These are phyloP conservation scores for Masticophis lateralis DNA, from an alignment of 2,797 vertebrate species.

Conservation along the genomic window DNA sequence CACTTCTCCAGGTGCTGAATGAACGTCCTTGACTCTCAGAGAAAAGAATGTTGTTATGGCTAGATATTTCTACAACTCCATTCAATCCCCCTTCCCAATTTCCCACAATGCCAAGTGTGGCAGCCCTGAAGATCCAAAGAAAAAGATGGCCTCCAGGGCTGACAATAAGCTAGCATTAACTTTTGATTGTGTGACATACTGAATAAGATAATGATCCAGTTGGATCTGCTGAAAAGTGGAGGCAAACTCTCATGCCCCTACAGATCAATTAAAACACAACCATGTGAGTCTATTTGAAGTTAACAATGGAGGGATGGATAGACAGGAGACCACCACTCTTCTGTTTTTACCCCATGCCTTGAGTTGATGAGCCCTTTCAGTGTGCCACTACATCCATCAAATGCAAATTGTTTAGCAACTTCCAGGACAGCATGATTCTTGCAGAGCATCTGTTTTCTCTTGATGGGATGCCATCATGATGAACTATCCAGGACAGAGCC, in stretches of 20 bases:
- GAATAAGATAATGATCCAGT: not conserved
- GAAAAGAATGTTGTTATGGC: too few species aligned
- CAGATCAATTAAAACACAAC: not conserved
- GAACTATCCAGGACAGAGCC: constrained; percentile 42
- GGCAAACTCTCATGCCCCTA: too few species aligned
- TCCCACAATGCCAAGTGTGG: too few species aligned
- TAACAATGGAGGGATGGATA: not conserved
- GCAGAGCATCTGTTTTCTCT: constrained; percentile 60
- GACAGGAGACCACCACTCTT: not conserved
- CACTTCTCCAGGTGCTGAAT: too few species aligned
- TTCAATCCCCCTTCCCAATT: too few species aligned
- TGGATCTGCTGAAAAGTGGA: not conserved
- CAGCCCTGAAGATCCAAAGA: too few species aligned
- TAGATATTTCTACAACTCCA: too few species aligned
- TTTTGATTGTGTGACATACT: not conserved
- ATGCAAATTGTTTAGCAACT: constrained; percentile 43
- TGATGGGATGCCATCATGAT: constrained; percentile 12
- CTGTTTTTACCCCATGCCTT: not conserved
- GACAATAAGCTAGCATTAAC: not conserved
- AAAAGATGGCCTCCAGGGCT: too few species aligned
- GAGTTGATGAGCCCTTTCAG: not conserved
- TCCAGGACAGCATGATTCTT: constrained; percentile 56
- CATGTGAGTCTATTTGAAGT: not conserved
- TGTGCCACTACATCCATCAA: constrained; percentile 54
- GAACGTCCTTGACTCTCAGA: too few species aligned